Percentiles rank a stretch among this genome's conserved stretches.
These are phyloP conservation scores for Ptilorrhoa leucosticta DNA, from an alignment of 2,113 vertebrate species.

Conservation along the genomic window DNA sequence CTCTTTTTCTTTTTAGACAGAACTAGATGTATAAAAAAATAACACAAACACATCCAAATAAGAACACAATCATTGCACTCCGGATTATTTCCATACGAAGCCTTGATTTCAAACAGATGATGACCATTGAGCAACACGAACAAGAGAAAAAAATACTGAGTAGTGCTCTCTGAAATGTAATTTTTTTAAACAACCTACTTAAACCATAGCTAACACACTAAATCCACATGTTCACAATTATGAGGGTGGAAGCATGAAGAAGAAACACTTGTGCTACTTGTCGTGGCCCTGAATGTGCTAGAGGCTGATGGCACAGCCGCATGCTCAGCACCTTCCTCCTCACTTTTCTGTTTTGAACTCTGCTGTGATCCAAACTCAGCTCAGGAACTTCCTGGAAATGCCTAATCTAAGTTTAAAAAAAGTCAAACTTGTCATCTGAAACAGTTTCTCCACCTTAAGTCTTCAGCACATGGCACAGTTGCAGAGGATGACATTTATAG, in stretches of 20 bases:
- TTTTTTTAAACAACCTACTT: not conserved
- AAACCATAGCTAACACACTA: not conserved
- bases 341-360: not conserved
- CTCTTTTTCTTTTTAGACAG: not conserved
- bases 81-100: not conserved
- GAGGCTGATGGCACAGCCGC: not conserved
- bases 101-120: not conserved
- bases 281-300: accelerated
- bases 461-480: not conserved
- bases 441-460: not conserved
- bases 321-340: not conserved
- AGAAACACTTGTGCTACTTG: not conserved
- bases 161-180: not conserved
- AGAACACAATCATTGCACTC: not conserved
- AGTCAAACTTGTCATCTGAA: not conserved
- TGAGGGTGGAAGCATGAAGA: accelerated
- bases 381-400: not conserved
- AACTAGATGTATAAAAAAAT: not conserved
- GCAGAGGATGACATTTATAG: not conserved
- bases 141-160: not conserved
- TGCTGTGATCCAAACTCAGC: not conserved
- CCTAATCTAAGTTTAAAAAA: not conserved
- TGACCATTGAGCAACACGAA: not conserved
- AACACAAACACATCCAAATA: not conserved
- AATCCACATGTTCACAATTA: not conserved